Base-by-base conservation (phyloP, 1,140 invertebrate species). In the Drosophila navojoa region DNA sequence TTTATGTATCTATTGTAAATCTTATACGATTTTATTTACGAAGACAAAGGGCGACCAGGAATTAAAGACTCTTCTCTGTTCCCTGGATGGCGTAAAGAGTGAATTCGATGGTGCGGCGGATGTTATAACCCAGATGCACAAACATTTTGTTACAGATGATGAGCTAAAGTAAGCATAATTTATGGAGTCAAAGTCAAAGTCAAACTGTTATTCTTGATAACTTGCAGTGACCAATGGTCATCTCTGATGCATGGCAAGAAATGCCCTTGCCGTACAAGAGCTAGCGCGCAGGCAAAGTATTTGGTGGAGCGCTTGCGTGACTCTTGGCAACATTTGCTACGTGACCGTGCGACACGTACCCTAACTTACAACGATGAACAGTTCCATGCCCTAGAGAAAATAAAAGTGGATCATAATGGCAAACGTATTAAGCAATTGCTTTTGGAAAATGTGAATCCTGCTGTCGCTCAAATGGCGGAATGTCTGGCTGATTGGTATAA, bases 301-400 rank as follows among this genome's bases (percentile, higher is more conserved):
- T 94, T 96, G 53, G 96, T 97, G 1, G 95, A 96, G 55, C 94
- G 96, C 67, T 92, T 98, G 66, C 93, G 97, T 38, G 97, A 98
- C 79, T 97, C 97, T 1, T 98, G 97, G 97, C 97, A 98, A 92
- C 96, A 98, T 93, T 93, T 98, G 52, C 94, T 98, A 27, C 93
- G 97, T 44, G 97, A 98, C 93, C 94, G 97, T 79, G 96, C 96
- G 19, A 97, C 97, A 9, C 93, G 96, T 71, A 95, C 94, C 67
- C 92, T 98, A 2, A 97, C 97, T 0, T 97, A 97, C 91, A 98
- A 98, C 90, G 97, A 98, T 93, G 97, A 98, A 92, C 97, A 98
- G 92, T 98, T 98, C 90, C 97, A 98, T 92, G 95, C 97, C 47
- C 93, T 98, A 53, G 97, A 98, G 93, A 95, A 97, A 89, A 95